phyloP scores from a whole-genome alignment of 2,797 vertebrate species.

The Parauchenoglanis punctatus region DNA sequence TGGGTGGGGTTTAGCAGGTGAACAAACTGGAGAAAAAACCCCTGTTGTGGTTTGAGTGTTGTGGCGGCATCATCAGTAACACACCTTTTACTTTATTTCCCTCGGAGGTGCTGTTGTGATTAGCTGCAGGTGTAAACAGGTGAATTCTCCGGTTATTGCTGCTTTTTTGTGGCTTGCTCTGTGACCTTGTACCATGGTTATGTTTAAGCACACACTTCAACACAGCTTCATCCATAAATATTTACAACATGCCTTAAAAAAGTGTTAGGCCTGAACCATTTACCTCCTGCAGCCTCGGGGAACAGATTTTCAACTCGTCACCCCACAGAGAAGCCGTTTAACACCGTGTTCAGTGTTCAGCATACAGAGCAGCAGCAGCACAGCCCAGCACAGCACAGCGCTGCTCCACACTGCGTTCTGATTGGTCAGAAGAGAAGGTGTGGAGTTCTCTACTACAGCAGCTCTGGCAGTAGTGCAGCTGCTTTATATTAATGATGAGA shows the following conservation, averaged over 20 bases:
- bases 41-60: background rate
- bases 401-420: background rate
- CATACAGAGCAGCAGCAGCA: background rate
- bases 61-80: background rate
- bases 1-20: background rate
- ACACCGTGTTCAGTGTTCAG: background rate
- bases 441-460: background rate
- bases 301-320: background rate
- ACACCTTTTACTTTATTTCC: background rate
- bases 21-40: background rate
- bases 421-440: background rate
- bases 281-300: constrained; percentile 39
- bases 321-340: background rate
- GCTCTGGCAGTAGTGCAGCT: background rate
- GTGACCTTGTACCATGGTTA: constrained; percentile 59
- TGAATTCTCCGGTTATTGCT: background rate
- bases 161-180: background rate
- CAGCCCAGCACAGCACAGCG: no score
- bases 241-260: constrained; percentile 66
- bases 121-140: background rate
- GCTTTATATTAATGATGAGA: background rate
- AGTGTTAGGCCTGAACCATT: constrained; percentile 60
- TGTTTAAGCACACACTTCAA: constrained; percentile 49
- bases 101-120: background rate
- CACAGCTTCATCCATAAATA: constrained; percentile 58